Evolutionary conservation across 2,113 vertebrate species (phyloP), one percentile per base, ranked within the genome.

Genomic region (Hemiprocne comata): DNA sequence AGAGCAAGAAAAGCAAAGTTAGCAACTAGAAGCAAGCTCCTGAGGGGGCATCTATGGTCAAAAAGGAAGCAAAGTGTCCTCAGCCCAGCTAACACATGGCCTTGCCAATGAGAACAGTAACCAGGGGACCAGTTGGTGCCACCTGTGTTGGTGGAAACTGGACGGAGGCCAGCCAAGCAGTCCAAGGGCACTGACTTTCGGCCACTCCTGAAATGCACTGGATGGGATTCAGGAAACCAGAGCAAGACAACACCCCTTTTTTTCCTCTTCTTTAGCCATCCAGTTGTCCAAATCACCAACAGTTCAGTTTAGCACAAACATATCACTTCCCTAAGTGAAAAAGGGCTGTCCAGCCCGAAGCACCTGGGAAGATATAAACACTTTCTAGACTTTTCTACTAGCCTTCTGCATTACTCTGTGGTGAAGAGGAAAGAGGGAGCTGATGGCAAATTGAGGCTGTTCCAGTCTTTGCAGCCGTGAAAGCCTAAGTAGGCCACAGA

Each of bases 401-500:
- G 83, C 17, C 40, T 78, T 66, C 50, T 73, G 36, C 44, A 16
- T 67, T 72, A 70, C 21, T 81, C 57, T 64, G 65, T 44, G 34
- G 11, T n/a, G 16, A 87, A 87, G 73, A 69, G 40, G 18, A 70
- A 90, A 42, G 86, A 70, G 42, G 48, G 46, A 95, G 48, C 42
- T 86, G 69, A 86, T 69, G 65, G 70, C 46, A 83, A 88, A 21
- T 86, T 70, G 50, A 92, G 33, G 73, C 58, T 60, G 48, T 83
- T 92, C 42, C 61, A 87, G 61, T 72, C 58, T 69, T 61, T 66
- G 65, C 69, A 92, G 61, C 48, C 40, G 3, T 87, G 53, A 92
- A 90, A 93, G 40, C 28, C 48, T 53, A 95, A 90, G 76, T 4
- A 96, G 76, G 90, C 85, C 79, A 92, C 71, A 86, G 54, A 62